phyloP scores from a whole-genome alignment of 2,113 vertebrate genomes.

The Tachuris rubrigastra region DNA sequence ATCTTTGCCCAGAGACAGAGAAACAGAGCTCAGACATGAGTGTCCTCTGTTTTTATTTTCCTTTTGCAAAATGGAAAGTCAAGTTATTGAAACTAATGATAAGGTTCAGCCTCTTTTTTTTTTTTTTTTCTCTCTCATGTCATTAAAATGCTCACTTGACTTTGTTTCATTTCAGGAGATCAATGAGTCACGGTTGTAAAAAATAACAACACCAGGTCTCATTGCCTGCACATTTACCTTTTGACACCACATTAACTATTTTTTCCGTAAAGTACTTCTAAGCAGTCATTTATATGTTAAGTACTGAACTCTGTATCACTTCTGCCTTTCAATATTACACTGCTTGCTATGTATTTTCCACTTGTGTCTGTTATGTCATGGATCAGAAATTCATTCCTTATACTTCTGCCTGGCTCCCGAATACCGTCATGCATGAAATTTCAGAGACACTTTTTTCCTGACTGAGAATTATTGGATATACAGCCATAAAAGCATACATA shows the following conservation, averaged over 20 bases:
- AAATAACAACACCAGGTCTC: not conserved
- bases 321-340: not conserved
- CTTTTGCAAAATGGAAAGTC: not conserved
- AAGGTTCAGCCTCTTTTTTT: not conserved
- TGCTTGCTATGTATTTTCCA: slow-evolving; percentile 1
- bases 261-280: slow-evolving; percentile 2
- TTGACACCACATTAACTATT: not conserved
- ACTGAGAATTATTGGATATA: not conserved
- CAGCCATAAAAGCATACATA: slow-evolving; percentile 8
- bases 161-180: not conserved
- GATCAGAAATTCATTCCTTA: slow-evolving; percentile 10
- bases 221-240: not conserved
- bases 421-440: slow-evolving; percentile 4
- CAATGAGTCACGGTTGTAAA: not conserved
- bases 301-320: not conserved
- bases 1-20: not conserved
- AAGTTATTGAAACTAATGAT: not conserved
- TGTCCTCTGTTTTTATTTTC: not conserved
- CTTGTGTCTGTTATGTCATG: not conserved
- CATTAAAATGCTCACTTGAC: not conserved
- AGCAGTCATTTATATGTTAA: slow-evolving; percentile 35
- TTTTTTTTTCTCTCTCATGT: not conserved
- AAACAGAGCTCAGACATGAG: not conserved
- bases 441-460: not conserved
- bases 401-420: not conserved